A percentile compares a stretch with the other conserved stretches of the same genome.
phyloP scores from a whole-genome alignment of 2,888 invertebrate genomes.

The Girardia tigrina region DNA sequence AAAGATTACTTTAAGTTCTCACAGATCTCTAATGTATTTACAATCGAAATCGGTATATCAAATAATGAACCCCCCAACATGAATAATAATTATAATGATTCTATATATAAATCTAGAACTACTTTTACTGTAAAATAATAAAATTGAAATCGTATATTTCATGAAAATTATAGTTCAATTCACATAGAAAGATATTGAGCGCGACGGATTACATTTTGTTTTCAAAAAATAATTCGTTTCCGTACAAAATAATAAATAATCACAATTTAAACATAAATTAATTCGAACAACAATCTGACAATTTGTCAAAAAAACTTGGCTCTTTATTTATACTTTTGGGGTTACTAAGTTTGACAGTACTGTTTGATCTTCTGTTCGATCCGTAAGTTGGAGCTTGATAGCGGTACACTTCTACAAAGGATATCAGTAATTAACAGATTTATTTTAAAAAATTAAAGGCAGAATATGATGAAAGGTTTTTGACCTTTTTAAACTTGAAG shows the following conservation, averaged over 20 bases:
- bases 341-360: not conserved
- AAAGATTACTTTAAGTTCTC: too few species aligned
- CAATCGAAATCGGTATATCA: too few species aligned
- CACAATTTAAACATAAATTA: not conserved
- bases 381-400: not conserved
- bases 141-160: too few species aligned
- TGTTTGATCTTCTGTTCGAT: not conserved
- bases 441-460: too few species aligned
- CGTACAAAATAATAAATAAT: not conserved
- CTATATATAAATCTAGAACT: too few species aligned
- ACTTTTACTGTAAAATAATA: too few species aligned
- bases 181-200: not conserved
- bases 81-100: too few species aligned
- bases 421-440: too few species aligned
- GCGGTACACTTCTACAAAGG: not conserved
- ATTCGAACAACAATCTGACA: not conserved
- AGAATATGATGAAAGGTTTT: too few species aligned
- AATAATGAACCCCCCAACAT: too few species aligned
- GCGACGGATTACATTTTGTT: not conserved
- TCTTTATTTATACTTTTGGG: not conserved
- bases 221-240: not conserved
- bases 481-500: too few species aligned
- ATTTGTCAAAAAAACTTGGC: not conserved
- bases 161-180: slow-evolving; percentile 6
- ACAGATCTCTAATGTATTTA: too few species aligned